These are phyloP conservation scores for Netelia melanura DNA, from an alignment of 2,888 invertebrate species.

Conservation along the genomic window DNA sequence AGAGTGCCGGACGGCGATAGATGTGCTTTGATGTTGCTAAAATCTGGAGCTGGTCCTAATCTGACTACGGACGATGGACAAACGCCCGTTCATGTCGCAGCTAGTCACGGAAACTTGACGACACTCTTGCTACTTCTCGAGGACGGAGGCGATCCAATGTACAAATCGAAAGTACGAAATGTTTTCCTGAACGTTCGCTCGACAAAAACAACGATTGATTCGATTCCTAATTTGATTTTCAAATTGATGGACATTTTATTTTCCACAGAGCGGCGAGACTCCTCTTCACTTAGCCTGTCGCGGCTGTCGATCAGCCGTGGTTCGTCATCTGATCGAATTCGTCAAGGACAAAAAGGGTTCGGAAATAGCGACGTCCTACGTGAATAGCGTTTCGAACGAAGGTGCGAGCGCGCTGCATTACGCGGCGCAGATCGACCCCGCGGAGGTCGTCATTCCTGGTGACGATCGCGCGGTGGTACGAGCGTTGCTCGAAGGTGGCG, in stretches of 20 bases:
- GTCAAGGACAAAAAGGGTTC: constrained; percentile 91
- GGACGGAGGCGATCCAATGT: constrained; percentile 97
- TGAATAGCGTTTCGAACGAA: constrained; percentile 95
- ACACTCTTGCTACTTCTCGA: constrained; percentile 94
- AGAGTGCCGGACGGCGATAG: constrained; percentile 95
- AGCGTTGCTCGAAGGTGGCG: constrained; percentile 95
- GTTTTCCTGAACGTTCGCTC: too few species aligned
- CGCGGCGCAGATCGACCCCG: constrained; percentile 95
- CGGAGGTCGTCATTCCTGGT: constrained; percentile 90
- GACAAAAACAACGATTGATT: too few species aligned
- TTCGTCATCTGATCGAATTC: constrained; percentile 93
- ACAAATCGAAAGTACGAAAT: constrained; percentile 92
- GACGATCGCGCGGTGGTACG: constrained; percentile 95
- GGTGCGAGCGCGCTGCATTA: constrained; percentile 98
- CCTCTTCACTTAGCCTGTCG: constrained; percentile 97
- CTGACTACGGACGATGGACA: constrained; percentile 98
- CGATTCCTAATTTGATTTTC: too few species aligned
- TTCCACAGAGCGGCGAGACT: constrained; percentile 94
- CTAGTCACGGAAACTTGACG: constrained; percentile 95
- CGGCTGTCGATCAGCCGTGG: constrained; percentile 94
- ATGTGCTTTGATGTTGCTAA: constrained; percentile 98
- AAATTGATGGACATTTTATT: background rate
- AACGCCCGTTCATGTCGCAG: constrained; percentile 98
- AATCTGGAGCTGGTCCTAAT: constrained; percentile 99
- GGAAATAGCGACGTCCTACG: constrained; percentile 92